Conservation (phyloP, 2,113 vertebrate genomes). For the Panthera uncia region DNA sequence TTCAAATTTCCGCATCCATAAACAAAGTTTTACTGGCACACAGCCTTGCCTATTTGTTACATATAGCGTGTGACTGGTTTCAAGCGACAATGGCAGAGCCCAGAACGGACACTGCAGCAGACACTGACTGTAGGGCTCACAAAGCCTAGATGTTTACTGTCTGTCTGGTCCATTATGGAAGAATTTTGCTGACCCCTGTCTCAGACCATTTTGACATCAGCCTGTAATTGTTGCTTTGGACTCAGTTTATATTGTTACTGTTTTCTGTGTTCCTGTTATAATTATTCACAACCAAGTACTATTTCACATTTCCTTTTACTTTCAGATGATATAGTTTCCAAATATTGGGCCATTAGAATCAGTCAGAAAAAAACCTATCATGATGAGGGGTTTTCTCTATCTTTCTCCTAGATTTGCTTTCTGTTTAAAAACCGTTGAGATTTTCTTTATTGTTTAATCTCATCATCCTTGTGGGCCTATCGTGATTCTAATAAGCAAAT, state of each 20-base stretch:
- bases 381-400: not conserved
- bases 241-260: not conserved
- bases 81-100: too few species aligned
- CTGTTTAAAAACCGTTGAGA: not conserved
- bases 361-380: not conserved
- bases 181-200: not conserved
- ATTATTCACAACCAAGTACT: not conserved
- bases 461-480: not conserved
- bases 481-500: not conserved
- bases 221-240: not conserved
- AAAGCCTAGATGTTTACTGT: not conserved
- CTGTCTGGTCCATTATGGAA: not conserved
- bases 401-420: not conserved
- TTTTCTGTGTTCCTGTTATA: not conserved
- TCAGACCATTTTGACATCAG: not conserved
- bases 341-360: not conserved
- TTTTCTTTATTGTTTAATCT: not conserved
- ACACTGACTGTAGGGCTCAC: not conserved
- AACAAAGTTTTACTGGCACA: not conserved
- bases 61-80: not conserved
- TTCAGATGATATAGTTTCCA: not conserved
- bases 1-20: not conserved
- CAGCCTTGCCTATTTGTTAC: not conserved
- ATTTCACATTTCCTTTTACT: not conserved
- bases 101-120: not conserved